phyloP scores from a whole-genome alignment of 2,113 vertebrate species.

The Leuciscus idus region DNA sequence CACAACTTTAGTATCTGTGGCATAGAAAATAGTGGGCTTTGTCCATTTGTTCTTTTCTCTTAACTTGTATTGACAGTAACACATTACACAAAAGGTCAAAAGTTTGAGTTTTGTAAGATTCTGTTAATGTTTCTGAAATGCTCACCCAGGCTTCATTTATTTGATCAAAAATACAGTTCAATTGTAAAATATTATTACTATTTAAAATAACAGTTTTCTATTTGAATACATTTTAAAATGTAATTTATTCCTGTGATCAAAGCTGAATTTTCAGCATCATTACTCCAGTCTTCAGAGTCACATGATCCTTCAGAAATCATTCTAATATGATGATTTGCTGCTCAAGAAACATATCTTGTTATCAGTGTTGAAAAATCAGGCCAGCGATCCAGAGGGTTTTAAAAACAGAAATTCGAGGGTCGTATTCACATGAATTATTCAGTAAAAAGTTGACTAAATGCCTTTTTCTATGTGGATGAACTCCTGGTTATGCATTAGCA shows the following conservation, averaged over 20 bases:
- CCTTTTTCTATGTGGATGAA: background rate
- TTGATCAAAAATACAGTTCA: too few species aligned
- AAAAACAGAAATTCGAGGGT: background rate
- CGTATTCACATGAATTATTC: background rate
- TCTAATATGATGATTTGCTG: background rate
- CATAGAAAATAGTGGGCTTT: background rate
- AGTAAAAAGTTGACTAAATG: background rate
- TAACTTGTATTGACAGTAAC: background rate
- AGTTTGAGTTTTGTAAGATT: background rate
- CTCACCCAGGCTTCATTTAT: background rate
- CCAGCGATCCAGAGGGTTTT: background rate
- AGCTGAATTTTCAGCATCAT: background rate
- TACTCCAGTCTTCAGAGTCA: background rate
- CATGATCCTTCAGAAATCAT: background rate
- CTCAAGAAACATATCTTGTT: background rate
- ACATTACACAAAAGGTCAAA: background rate
- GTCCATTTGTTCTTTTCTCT: too few species aligned
- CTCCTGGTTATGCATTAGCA: background rate
- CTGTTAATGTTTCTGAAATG: background rate
- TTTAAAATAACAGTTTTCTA: background rate
- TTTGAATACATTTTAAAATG: too few species aligned
- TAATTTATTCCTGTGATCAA: too few species aligned
- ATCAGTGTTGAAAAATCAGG: background rate
- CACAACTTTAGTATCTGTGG: background rate
- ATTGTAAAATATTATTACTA: too few species aligned